Evolutionary conservation across 1,140 invertebrate genomes (phyloP).

Genomic region (Apis mellifera): Amel_HAv3.1 CM009931.2:8232501-8233000

Average conservation of each 20-base stretch:
- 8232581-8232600: background rate
- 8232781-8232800: background rate
- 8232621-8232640: conserved; percentile 28
- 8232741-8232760: background rate
- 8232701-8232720: conserved; percentile 3
- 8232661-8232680: conserved; percentile 21
- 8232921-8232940: no score
- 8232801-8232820: no score
- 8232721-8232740: background rate
- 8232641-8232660: conserved; percentile 10
- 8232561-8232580: conserved; percentile 29
- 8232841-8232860: background rate
- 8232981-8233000: no score
- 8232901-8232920: no score
- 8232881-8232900: no score
- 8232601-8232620: conserved; percentile 36
- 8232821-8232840: no score
- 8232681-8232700: conserved; percentile 27
- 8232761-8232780: background rate
- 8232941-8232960: background rate
- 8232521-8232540: conserved; percentile 28
- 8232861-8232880: no score
- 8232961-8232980: no score
- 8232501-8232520: conserved; percentile 2
- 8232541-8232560: conserved; percentile 21